Evolutionary conservation across 2,113 vertebrate genomes (phyloP).

Genomic region (Tetrax tetrax): DNA sequence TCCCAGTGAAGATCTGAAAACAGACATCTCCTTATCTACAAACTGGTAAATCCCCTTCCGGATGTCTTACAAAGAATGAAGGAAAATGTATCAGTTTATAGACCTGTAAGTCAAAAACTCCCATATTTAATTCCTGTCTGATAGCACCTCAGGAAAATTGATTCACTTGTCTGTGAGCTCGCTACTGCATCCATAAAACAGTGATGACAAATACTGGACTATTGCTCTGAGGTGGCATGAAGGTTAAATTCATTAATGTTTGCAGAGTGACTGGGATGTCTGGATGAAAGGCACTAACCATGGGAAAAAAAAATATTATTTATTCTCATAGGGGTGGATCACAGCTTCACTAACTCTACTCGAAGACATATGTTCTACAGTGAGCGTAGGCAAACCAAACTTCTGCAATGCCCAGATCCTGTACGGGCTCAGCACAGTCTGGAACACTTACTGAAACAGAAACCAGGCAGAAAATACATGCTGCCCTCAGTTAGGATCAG

Average conservation of each 20-base stretch:
- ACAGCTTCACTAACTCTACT: not conserved
- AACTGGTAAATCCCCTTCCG: not conserved
- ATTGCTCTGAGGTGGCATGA: not conserved
- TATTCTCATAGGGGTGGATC: not conserved
- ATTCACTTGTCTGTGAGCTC: not conserved
- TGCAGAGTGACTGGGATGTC: not conserved
- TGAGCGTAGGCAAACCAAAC: not conserved
- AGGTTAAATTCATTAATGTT: not conserved
- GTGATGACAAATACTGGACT: not conserved
- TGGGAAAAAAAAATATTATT: not conserved
- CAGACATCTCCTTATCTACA: not conserved
- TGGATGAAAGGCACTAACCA: not conserved
- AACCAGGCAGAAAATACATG: not conserved
- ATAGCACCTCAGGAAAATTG: not conserved
- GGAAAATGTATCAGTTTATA: not conserved
- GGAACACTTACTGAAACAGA: not conserved
- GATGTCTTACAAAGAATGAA: not conserved
- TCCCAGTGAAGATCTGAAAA: not conserved
- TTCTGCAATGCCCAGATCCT: not conserved
- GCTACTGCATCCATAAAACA: not conserved
- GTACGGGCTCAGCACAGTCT: not conserved
- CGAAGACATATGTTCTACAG: fast-evolving
- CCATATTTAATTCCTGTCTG: not conserved
- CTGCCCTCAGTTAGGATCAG: not conserved
- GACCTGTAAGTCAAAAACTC: not conserved